phyloP scores from a whole-genome alignment of 2,888 invertebrate species.

The Pasiphila rectangulata region DNA sequence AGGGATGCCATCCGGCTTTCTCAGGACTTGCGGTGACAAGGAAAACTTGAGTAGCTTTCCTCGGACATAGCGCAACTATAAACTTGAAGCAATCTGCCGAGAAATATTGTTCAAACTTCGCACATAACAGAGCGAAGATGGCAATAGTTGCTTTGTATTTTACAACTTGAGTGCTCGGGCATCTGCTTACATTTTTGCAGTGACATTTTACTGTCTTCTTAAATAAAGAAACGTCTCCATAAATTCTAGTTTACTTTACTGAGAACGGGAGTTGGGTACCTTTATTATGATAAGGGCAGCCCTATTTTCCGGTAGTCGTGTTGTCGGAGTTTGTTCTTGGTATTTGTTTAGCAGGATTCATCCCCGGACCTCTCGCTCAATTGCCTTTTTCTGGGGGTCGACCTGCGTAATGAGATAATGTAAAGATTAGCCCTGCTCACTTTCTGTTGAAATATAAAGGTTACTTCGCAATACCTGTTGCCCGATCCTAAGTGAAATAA shows the following conservation, averaged over 20 bases:
- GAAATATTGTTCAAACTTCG: constrained; percentile 22
- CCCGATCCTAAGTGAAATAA: too few species aligned
- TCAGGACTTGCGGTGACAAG: constrained; percentile 22
- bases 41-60: constrained; percentile 20
- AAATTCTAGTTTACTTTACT: neutral
- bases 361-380: constrained; percentile 56
- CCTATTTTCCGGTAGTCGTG: constrained; percentile 51
- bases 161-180: constrained; percentile 10
- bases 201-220: constrained; percentile 1
- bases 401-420: constrained; percentile 73
- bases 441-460: constrained; percentile 61
- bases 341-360: constrained; percentile 60
- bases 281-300: constrained; percentile 23
- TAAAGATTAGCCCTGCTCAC: constrained; percentile 72
- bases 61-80: constrained; percentile 15
- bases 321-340: constrained; percentile 60
- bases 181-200: constrained; percentile 3
- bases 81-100: constrained; percentile 19
- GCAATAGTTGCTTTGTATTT: constrained; percentile 21
- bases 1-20: constrained; percentile 31
- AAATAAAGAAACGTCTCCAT: neutral
- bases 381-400: constrained; percentile 74
- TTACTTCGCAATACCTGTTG: neutral
- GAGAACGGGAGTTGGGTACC: neutral
- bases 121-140: constrained; percentile 14